A percentile compares a stretch with the other conserved stretches of the same genome.
phyloP scores from a whole-genome alignment of 2,113 vertebrate species.

The Brachyhypopomus occidentalis region DNA sequence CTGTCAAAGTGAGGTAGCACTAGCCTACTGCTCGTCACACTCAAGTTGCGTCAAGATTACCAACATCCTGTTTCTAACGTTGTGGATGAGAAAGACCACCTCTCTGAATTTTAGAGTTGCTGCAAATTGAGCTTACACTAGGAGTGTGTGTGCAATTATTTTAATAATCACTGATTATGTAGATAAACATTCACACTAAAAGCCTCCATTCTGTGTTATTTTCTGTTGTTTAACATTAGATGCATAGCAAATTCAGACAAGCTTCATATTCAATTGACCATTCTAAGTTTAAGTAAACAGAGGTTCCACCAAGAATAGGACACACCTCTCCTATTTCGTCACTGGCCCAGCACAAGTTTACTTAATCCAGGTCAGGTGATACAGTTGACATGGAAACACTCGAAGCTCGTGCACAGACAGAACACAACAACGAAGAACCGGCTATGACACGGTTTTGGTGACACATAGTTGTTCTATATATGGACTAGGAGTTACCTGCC shows the following conservation, averaged over 20 bases:
- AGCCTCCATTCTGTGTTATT: background rate
- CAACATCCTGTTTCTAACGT: too few species aligned
- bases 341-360: background rate
- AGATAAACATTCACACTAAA: constrained; percentile 22
- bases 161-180: too few species aligned
- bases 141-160: background rate
- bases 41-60: background rate
- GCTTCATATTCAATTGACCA: constrained; percentile 6
- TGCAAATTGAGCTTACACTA: background rate
- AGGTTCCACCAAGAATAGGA: background rate
- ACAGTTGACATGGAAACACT: background rate
- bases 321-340: background rate
- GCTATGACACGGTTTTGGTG: background rate
- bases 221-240: background rate
- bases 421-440: background rate
- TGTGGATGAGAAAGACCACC: too few species aligned
- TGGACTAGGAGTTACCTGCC: too few species aligned
- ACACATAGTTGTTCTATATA: background rate
- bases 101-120: background rate
- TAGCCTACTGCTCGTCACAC: background rate
- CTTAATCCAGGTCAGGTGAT: background rate
- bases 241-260: background rate
- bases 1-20: constrained; percentile 17
- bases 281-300: constrained; percentile 13
- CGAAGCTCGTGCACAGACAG: background rate